Base-by-base conservation (phyloP, 2,797 vertebrate genomes). In the Choloepus didactylus region DNA sequence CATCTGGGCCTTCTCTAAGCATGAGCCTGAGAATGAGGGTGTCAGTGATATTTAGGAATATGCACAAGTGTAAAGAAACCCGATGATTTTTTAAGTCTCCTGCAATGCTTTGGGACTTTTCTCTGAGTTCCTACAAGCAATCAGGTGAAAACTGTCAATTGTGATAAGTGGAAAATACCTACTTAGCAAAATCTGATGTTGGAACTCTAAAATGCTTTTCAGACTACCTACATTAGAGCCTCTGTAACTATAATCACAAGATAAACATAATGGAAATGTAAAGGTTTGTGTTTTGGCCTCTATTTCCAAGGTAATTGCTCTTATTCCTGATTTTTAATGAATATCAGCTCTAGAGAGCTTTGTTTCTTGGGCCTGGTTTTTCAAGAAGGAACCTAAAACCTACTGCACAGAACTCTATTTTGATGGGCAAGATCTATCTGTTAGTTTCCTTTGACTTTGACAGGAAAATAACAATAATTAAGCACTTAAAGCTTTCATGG, bases 381-480 rank as follows among this genome's bases (percentile, higher is more conserved):
- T 86, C 21, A 87, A 89, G 67, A 89, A 81, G 21, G 35, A 81
- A 44, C 0, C 35, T 87, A 56, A 84, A 73, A 67, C 4, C 49
- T 27, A 69, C 14, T 86, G n/a, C 16, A 69, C 27, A 62, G 7
- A 93, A 93, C 38, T 93, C 51, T 91, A n/a, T 66, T 95, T 94
- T 81, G 38, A 89, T 88, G 79, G 85, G 31, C 35, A 88, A 18
- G n/a, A 70, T 62, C 62, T 85, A 92, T 60, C 89, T 82, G 38
- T 79, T 94, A 89, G 89, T 80, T 80, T 83, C 87, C 87, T 97
- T 93, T 84, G 94, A 82, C 93, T 83, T 70, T 91, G 38, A 94
- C 94, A 95, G 10, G 35, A 92, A 95, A 93, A 97, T 80, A 96
- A 92, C 15, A 93, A 77, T 84, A 95, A 94, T 93, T 93, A 76